Conservation (phyloP, 2,888 invertebrate species). For the Drosophila maculinotata region DNA sequence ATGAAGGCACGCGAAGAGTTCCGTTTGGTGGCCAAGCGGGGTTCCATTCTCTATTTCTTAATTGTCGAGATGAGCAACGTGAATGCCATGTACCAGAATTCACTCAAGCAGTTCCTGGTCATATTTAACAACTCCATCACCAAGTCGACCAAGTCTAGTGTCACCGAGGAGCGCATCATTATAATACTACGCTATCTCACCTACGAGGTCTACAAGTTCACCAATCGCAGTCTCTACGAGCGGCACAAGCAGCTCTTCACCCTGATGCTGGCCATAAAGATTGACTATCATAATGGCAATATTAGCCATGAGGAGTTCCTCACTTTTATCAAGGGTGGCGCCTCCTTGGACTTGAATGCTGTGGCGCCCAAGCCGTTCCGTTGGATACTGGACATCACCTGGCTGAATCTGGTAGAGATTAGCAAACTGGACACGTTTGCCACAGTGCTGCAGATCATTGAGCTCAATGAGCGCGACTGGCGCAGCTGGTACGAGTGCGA, state of each 20-base stretch:
- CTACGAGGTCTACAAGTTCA: slow-evolving; percentile 96
- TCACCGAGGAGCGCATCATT: slow-evolving; percentile 93
- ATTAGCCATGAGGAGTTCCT: slow-evolving; percentile 96
- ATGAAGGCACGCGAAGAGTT: slow-evolving; percentile 97
- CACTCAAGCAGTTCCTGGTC: slow-evolving; percentile 95
- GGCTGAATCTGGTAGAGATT: slow-evolving; percentile 97
- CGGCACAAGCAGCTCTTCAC: slow-evolving; percentile 97
- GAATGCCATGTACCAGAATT: slow-evolving; percentile 98
- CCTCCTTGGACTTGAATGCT: slow-evolving; percentile 96
- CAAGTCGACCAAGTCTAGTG: slow-evolving; percentile 93
- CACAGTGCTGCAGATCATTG: slow-evolving; percentile 92
- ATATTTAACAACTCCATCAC: slow-evolving; percentile 97
- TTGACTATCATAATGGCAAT: slow-evolving; percentile 92
- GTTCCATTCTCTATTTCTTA: slow-evolving; percentile 97
- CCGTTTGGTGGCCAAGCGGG: slow-evolving; percentile 96
- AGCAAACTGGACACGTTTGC: slow-evolving; percentile 92
- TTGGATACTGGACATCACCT: slow-evolving; percentile 98
- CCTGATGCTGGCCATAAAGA: slow-evolving; percentile 97
- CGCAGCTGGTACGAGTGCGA: slow-evolving; percentile 96
- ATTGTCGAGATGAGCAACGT: slow-evolving; percentile 99
- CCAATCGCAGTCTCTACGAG: slow-evolving; percentile 96
- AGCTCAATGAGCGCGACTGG: slow-evolving; percentile 95
- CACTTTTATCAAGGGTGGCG: slow-evolving; percentile 98
- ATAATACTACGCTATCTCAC: slow-evolving; percentile 96
- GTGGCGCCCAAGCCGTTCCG: slow-evolving; percentile 96